Evolutionary conservation across 2,888 invertebrate species (phyloP), one percentile per base, ranked within the genome.

Genomic region (Ophonus ardosiacus): DNA sequence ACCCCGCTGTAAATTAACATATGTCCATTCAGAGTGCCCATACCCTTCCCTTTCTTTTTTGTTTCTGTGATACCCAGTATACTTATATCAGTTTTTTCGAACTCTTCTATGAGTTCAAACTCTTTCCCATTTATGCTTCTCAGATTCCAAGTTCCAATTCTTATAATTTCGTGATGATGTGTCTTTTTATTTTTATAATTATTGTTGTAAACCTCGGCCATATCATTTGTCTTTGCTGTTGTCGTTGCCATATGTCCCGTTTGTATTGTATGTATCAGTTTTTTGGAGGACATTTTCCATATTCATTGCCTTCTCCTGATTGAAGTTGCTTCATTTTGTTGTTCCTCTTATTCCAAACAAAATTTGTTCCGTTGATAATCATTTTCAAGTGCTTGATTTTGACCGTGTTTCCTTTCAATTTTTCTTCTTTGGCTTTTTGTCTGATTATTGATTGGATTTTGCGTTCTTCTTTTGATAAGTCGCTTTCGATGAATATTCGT

Each of bases 21-120:
- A 18, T 81, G 57, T 17, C 63, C 51, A n/a, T 57, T 57, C n/a
- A 57, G 1, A 57, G n/a, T n/a, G 0, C 8, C 13, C 57, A 57
- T 57, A n/a, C 61, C 81, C 10, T 40, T 38, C 7, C 63, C 65
- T 65, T 81, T 81, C 24, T 81, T 81, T 18, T 81, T 63, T 68
- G 81, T 81, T 61, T 81, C 81, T 13, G 81, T 81, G 7, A 81
- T 24, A 10, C 65, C 81, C 6, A 81, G 17, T 40, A 81, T 81
- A 21, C 65, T 21, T 43, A 81, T 17, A 18, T 18, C 31, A 4
- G 81, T 4, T 38, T 63, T 81, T 17, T 40, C 61, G n/a, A 81
- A 81, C 13, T 68, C 81, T 24, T 65, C 65, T 40, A 65, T 24
- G 10, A 81, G 17, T 63, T 81, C 81, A n/a, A 40, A 10, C 24